A percentile compares a stretch with the other conserved stretches of the same genome.
These are phyloP conservation scores for Sylvilagus bachmani DNA, from an alignment of 2,113 vertebrate genomes.

Conservation along the genomic window DNA sequence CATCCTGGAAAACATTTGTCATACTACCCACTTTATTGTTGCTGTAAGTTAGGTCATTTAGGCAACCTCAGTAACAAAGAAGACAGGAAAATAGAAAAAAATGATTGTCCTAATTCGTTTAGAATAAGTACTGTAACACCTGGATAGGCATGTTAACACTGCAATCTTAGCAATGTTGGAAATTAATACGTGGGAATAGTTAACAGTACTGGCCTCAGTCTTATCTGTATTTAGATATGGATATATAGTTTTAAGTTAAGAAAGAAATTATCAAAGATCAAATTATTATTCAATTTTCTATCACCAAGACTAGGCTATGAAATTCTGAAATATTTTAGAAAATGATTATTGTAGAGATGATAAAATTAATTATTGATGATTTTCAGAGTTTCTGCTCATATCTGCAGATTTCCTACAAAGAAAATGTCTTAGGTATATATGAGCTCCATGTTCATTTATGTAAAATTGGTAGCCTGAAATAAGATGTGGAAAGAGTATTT, in stretches of 20 bases:
- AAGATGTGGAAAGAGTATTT: background rate
- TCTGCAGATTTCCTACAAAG: background rate
- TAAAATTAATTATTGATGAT: conserved; percentile 6
- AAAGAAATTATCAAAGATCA: conserved; percentile 52
- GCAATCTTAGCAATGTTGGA: background rate
- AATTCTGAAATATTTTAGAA: conserved; percentile 43
- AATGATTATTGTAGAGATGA: background rate
- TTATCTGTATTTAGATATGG: background rate
- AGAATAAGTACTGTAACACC: background rate
- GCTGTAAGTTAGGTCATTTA: background rate
- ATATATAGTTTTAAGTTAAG: background rate
- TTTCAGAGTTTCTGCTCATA: conserved; percentile 13
- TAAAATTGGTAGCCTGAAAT: background rate
- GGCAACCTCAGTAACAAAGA: background rate
- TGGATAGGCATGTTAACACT: background rate
- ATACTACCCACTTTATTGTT: background rate
- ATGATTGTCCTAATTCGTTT: background rate
- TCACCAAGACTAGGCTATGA: conserved; percentile 40
- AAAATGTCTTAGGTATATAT: background rate
- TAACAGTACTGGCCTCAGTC: background rate
- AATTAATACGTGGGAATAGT: background rate
- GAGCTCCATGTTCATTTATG: background rate
- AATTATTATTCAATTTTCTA: conserved; percentile 48
- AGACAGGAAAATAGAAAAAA: background rate
- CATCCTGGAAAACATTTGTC: background rate